These are phyloP conservation scores for Drosophila falleni DNA, from an alignment of 2,888 invertebrate species.

Conservation along the genomic window DNA sequence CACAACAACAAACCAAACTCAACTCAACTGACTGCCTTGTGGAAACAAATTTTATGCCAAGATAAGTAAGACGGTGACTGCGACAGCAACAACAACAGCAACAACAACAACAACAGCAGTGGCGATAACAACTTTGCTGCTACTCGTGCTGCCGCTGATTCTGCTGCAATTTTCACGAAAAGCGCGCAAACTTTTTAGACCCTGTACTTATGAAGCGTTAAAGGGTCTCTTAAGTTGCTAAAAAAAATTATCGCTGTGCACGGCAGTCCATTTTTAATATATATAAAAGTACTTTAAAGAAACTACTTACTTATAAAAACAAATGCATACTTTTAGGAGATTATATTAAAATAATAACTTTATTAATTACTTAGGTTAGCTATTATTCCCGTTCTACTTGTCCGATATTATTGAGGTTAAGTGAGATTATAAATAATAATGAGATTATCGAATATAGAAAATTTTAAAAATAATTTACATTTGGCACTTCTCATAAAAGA, in stretches of 20 bases:
- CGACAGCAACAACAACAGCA: conserved; percentile 37
- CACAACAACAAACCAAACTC: conserved; percentile 21
- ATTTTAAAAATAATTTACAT: too few species aligned
- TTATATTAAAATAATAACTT: too few species aligned
- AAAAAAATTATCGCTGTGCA: not conserved
- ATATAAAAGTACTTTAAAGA: too few species aligned
- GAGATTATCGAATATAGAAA: too few species aligned
- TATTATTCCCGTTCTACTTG: too few species aligned
- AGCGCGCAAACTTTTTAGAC: conserved; percentile 53
- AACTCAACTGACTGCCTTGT: conserved; percentile 54
- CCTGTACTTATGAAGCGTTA: not conserved
- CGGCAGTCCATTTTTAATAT: too few species aligned
- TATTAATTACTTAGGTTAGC: too few species aligned
- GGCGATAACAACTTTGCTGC: conserved; percentile 69
- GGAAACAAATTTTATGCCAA: conserved; percentile 82
- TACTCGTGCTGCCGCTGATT: conserved; percentile 62
- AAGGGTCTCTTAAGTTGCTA: not conserved
- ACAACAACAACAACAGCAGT: not conserved
- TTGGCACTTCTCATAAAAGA: too few species aligned
- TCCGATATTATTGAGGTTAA: too few species aligned
- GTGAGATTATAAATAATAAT: too few species aligned
- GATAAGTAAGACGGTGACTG: conserved; percentile 74
- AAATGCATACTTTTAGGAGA: too few species aligned
- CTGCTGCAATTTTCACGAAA: conserved; percentile 65
- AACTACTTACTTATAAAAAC: too few species aligned